phyloP scores from a whole-genome alignment of 2,888 invertebrate species.

The Agrotis ipsilon region DNA sequence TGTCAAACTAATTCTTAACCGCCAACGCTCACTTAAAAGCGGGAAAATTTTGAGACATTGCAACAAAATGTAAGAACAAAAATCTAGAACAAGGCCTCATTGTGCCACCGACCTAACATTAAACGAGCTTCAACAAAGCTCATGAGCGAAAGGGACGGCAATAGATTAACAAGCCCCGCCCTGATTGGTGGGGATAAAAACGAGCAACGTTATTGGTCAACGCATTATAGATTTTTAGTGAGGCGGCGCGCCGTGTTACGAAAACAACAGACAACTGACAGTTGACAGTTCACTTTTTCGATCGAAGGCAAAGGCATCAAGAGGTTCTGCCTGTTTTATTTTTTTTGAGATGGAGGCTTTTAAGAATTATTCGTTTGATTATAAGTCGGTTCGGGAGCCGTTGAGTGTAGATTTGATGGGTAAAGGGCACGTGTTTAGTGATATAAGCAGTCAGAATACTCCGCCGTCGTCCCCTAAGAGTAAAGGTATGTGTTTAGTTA shows the following conservation, averaged over 20 bases:
- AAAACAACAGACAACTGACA: slow-evolving; percentile 75
- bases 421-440: slow-evolving; percentile 71
- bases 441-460: slow-evolving; percentile 70
- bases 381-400: slow-evolving; percentile 71
- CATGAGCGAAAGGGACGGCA: slow-evolving; percentile 84
- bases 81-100: slow-evolving; percentile 61
- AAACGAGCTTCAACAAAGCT: slow-evolving; percentile 79
- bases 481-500: slow-evolving; percentile 77
- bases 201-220: slow-evolving; percentile 83
- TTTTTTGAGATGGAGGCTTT: slow-evolving; percentile 73
- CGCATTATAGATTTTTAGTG: slow-evolving; percentile 88
- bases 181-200: slow-evolving; percentile 83
- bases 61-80: slow-evolving; percentile 44
- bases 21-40: slow-evolving; percentile 55
- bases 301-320: slow-evolving; percentile 65
- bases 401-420: slow-evolving; percentile 77
- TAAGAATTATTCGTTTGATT: slow-evolving; percentile 72
- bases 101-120: slow-evolving; percentile 73
- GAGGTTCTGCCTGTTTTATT: slow-evolving; percentile 19
- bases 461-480: slow-evolving; percentile 84
- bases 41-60: slow-evolving; percentile 32
- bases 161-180: slow-evolving; percentile 82
- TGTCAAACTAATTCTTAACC: slow-evolving; percentile 56
- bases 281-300: slow-evolving; percentile 84
- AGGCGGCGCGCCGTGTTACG: slow-evolving; percentile 74